Evolutionary conservation across 2,113 vertebrate genomes (phyloP).

Genomic region (Passer domesticus): DNA sequence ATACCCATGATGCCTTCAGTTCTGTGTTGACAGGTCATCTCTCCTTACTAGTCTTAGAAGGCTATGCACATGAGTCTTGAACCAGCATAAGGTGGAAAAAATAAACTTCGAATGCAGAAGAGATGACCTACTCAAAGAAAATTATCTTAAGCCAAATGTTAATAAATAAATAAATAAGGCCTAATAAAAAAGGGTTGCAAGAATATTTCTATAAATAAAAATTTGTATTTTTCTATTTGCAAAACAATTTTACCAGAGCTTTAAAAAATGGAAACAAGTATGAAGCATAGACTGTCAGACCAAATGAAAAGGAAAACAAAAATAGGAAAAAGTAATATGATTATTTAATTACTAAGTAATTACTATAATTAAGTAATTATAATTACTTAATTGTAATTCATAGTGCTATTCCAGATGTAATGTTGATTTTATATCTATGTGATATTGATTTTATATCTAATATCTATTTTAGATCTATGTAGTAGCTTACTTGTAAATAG

Average conservation of each 20-base stretch:
- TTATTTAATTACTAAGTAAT: neutral
- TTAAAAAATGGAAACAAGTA: neutral
- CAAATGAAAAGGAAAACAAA: neutral
- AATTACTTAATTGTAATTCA: neutral
- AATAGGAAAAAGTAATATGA: neutral
- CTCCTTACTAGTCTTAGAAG: neutral
- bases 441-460: neutral
- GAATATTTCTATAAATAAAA: neutral
- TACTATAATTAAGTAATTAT: neutral
- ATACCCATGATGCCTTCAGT: neutral
- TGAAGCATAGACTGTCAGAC: neutral
- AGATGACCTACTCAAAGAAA: neutral
- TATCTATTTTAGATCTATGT: neutral
- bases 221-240: neutral
- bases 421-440: neutral
- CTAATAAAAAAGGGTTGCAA: neutral
- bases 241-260: neutral
- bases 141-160: neutral
- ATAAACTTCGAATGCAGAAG: neutral
- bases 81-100: neutral
- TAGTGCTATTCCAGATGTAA: neutral
- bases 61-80: neutral
- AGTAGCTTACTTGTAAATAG: neutral
- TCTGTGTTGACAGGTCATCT: neutral
- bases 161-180: neutral